Evolutionary conservation across 2,888 invertebrate genomes (phyloP).

Genomic region (Heliconius hortense): DNA sequence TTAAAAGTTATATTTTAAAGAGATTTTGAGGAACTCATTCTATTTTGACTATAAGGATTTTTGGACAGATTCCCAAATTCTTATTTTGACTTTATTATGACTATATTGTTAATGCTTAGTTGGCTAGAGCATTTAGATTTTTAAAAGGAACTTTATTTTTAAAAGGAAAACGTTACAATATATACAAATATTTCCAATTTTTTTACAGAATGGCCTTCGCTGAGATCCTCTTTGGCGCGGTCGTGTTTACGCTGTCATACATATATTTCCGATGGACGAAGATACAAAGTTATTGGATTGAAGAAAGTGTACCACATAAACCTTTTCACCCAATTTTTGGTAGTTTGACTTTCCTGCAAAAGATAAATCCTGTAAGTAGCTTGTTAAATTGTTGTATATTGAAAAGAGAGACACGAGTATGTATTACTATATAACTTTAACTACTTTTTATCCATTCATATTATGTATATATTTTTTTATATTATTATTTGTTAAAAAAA

Average conservation of each 20-base stretch:
- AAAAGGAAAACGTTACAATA: no score
- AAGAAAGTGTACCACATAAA: slow-evolving; percentile 50
- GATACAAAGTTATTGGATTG: slow-evolving; percentile 50
- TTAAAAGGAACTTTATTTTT: not conserved
- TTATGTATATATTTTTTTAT: not conserved
- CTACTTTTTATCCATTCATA: not conserved
- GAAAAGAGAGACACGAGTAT: not conserved
- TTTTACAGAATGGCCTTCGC: slow-evolving; percentile 9
- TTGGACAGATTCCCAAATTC: no score
- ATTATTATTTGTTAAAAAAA: not conserved
- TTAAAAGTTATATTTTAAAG: no score
- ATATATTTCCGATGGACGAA: slow-evolving; percentile 11
- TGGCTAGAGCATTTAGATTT: no score
- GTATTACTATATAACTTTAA: not conserved
- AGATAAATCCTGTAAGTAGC: slow-evolving; percentile 53
- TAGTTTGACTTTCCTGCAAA: slow-evolving; percentile 54
- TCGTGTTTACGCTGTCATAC: not conserved
- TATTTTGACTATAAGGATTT: no score
- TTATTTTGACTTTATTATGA: no score
- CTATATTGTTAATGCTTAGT: no score
- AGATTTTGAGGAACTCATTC: no score
- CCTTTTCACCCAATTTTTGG: slow-evolving; percentile 53
- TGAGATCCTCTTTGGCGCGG: not conserved
- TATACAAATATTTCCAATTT: not conserved
- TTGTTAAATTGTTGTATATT: slow-evolving; percentile 3